A percentile compares a stretch with the other conserved stretches of the same genome.
phyloP scores from a whole-genome alignment of 2,797 vertebrate species.

The Distichodus sexfasciatus region DNA sequence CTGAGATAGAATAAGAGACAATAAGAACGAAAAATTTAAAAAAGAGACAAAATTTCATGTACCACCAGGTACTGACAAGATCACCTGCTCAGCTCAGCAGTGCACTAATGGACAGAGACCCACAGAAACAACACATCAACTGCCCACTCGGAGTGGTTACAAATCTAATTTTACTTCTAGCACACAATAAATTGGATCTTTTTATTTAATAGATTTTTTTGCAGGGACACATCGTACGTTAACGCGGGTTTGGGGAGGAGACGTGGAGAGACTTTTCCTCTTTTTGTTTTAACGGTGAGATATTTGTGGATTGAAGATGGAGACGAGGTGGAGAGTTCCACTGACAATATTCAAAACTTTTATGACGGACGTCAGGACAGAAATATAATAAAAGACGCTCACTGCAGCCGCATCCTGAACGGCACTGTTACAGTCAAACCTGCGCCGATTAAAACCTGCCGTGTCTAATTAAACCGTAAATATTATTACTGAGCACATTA shows the following conservation, averaged over 20 bases:
- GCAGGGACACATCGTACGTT: background rate
- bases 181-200: background rate
- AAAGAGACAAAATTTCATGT: constrained; percentile 61
- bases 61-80: constrained; percentile 63
- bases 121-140: constrained; percentile 73
- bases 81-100: constrained; percentile 71
- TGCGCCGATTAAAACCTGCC: too few relatives aligned
- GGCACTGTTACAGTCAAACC: too few relatives aligned
- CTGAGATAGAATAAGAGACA: constrained; percentile 69
- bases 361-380: too few relatives aligned
- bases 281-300: too few relatives aligned
- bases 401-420: too few relatives aligned
- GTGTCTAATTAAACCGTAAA: too few relatives aligned
- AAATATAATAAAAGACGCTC: too few relatives aligned
- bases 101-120: constrained; percentile 60
- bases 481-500: too few relatives aligned
- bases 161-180: constrained; percentile 59
- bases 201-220: background rate
- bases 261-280: too few relatives aligned
- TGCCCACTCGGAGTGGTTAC: constrained; percentile 72
- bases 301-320: too few relatives aligned
- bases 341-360: too few relatives aligned
- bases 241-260: background rate
- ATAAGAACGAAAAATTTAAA: constrained; percentile 69
- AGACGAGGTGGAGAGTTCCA: too few relatives aligned